Conservation (phyloP, 1,140 invertebrate genomes). For the Sinella curviseta region DNA sequence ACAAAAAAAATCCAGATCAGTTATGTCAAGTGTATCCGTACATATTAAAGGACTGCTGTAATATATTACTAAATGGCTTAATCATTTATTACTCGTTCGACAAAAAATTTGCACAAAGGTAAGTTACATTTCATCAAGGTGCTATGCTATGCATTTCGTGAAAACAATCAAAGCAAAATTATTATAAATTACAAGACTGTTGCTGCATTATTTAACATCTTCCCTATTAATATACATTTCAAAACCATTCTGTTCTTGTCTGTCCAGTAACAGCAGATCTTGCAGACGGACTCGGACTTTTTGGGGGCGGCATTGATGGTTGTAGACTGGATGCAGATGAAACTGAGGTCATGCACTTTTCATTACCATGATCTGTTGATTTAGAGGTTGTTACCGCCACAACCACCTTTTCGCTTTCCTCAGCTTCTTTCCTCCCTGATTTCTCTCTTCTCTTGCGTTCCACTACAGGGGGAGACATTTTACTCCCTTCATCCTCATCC, state of each 20-base stretch:
- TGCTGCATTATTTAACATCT: background rate
- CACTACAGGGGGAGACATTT: background rate
- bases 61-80: too few species aligned
- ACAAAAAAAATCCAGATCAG: too few species aligned
- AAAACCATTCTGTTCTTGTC: conserved; percentile 68
- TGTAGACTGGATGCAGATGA: conserved; percentile 27
- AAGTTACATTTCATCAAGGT: too few species aligned
- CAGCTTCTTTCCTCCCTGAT: background rate
- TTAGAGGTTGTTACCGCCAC: too few species aligned
- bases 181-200: background rate
- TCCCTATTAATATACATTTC: conserved; percentile 42
- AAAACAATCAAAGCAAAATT: too few species aligned
- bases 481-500: background rate
- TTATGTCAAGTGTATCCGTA: too few species aligned
- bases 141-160: too few species aligned
- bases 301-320: conserved; percentile 37
- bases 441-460: too few species aligned
- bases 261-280: conserved; percentile 69
- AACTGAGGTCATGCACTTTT: conserved; percentile 19
- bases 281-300: conserved; percentile 59
- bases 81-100: too few species aligned
- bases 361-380: background rate
- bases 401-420: background rate
- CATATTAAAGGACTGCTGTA: too few species aligned
- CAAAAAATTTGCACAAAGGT: too few species aligned